Evolutionary conservation across 2,797 vertebrate species (phyloP).

Genomic region (Glyptemys insculpta): DNA sequence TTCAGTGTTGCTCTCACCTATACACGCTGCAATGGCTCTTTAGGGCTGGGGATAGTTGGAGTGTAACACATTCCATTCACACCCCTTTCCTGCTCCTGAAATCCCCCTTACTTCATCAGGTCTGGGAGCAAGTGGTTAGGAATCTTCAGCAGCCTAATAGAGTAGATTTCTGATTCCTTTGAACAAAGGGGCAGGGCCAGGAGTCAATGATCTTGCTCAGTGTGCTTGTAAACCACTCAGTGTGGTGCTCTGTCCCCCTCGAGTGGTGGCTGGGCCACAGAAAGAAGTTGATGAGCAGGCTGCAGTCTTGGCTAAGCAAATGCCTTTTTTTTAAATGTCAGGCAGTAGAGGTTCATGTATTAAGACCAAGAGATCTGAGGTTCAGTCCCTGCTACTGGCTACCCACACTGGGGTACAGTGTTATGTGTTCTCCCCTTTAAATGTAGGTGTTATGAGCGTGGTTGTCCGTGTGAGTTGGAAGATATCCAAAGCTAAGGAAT

Average conservation of each 20-base stretch:
- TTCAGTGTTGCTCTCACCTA: neutral
- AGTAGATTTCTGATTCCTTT: neutral
- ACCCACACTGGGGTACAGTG: neutral
- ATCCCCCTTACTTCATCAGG: neutral
- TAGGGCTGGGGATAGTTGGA: neutral
- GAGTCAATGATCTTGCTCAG: neutral
- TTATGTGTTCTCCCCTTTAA: neutral
- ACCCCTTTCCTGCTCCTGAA: neutral
- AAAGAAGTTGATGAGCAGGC: neutral
- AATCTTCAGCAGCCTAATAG: neutral
- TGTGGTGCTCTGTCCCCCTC: fast-evolving
- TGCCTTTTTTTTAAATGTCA: neutral
- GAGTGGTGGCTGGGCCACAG: neutral
- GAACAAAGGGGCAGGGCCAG: neutral
- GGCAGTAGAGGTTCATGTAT: neutral
- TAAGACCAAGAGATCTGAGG: neutral
- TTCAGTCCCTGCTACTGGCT: neutral
- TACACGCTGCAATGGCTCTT: neutral
- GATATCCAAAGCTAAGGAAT: neutral
- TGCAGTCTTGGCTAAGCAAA: fast-evolving
- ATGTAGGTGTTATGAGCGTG: neutral
- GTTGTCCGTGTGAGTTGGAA: neutral
- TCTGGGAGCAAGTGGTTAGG: neutral
- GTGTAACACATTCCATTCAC: neutral
- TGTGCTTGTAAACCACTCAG: fast-evolving